Percentiles rank a stretch among this genome's conserved stretches.
Evolutionary conservation across 1,140 invertebrate species (phyloP).

Genomic region (Trypoxylus dichotomus): DNA sequence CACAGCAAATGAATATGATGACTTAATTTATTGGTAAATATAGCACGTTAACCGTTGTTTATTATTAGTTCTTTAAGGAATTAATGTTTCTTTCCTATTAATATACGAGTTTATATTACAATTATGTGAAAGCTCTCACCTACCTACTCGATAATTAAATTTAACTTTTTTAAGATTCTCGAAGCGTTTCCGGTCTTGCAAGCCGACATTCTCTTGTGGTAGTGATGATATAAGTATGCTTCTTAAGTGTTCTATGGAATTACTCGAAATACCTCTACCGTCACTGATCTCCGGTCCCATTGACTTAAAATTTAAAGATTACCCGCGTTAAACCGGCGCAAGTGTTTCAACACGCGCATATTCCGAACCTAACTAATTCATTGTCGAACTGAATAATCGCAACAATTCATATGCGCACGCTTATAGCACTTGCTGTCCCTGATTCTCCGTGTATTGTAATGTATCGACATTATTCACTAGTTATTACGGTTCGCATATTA

Average conservation of each 20-base stretch:
- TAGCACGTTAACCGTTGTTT: too few relatives aligned
- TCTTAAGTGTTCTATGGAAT: conserved; percentile 59
- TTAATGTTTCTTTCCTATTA: too few relatives aligned
- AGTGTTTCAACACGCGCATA: background rate
- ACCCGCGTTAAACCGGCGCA: background rate
- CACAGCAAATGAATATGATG: too few relatives aligned
- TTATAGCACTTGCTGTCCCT: conserved; percentile 1
- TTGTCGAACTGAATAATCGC: background rate
- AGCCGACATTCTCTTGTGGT: conserved; percentile 61
- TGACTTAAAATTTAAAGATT: background rate
- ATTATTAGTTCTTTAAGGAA: too few relatives aligned
- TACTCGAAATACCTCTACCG: conserved; percentile 57
- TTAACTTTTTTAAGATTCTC: conserved; percentile 28
- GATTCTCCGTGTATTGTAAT: background rate
- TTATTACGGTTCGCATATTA: background rate
- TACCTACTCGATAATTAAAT: background rate
- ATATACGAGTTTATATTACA: background rate
- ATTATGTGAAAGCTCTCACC: conserved; percentile 6
- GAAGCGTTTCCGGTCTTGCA: conserved; percentile 18
- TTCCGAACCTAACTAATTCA: background rate
- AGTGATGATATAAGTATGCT: conserved; percentile 64
- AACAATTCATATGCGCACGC: background rate
- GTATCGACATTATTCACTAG: conserved; percentile 10
- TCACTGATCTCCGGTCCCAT: conserved; percentile 18
- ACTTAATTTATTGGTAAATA: too few relatives aligned